Percentiles rank a stretch among this genome's conserved stretches.
These are phyloP conservation scores for Hirtodrosophila duncani DNA, from an alignment of 2,888 invertebrate genomes.

Conservation along the genomic window DNA sequence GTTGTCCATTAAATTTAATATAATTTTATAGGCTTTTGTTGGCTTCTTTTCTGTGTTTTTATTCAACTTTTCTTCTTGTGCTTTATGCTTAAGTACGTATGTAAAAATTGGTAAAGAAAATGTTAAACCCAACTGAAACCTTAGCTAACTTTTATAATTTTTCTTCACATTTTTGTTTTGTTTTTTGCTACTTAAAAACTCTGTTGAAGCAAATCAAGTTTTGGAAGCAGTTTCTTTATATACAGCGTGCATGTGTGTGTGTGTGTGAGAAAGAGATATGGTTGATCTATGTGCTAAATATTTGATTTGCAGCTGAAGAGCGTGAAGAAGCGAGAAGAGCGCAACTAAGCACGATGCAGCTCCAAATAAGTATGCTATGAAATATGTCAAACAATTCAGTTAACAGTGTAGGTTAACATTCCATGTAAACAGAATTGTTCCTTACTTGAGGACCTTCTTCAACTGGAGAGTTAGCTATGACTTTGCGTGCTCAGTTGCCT, in stretches of 20 bases:
- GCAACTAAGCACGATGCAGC: neutral
- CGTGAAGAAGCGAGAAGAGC: neutral
- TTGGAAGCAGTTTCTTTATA: conserved; percentile 27
- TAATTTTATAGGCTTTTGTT: conserved; percentile 2
- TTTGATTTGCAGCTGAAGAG: conserved; percentile 14
- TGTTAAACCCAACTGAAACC: conserved; percentile 56
- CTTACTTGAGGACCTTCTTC: no score
- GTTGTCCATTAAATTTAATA: conserved; percentile 14
- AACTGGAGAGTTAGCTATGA: no score
- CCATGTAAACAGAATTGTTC: no score
- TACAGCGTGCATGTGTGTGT: conserved; percentile 38
- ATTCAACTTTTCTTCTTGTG: conserved; percentile 16
- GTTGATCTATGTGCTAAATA: conserved; percentile 15
- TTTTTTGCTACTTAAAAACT: no score
- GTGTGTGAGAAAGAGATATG: conserved; percentile 40
- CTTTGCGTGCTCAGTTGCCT: no score
- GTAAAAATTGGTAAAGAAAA: neutral
- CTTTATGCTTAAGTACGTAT: conserved; percentile 29
- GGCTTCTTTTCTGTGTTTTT: conserved; percentile 1
- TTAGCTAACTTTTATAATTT: conserved; percentile 42
- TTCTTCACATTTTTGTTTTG: conserved; percentile 10
- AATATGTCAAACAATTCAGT: no score
- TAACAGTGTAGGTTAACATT: no score
- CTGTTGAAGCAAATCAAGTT: no score
- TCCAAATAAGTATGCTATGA: conserved; percentile 10